Evolutionary conservation across 2,888 invertebrate genomes (phyloP), one percentile per base, ranked within the genome.

Genomic region (Lathronympha strigana): DNA sequence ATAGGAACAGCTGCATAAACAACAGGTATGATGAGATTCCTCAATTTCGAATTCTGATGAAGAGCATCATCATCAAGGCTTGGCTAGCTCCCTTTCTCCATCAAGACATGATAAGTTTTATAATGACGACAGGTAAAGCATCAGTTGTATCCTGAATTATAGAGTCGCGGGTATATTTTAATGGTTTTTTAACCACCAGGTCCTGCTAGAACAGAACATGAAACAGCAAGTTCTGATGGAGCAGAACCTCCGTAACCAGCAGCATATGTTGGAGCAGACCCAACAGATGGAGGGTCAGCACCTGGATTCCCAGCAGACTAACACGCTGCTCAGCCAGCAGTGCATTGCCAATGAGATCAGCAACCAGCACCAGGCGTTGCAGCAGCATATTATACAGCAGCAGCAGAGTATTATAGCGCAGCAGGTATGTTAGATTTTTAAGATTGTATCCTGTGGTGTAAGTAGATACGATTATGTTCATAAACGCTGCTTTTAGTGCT

Each of bases 311-410:
- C 90, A 90, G 67, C 82, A 81, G 4, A 81, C n/a, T n/a, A n/a
- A 73, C 55, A 33, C 17, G 6, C 67, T 88, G 2, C 70, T 88
- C 15, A 87, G 82, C 72, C 90, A 90, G 64, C 89, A 90, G 67
- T 78, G 68, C 55, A 74, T 77, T 11, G 72, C 84, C 3, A 84
- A 83, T n/a, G 88, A 91, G 68, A 84, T 89, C 69, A 86, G 76
- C 71, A 88, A 82, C 54, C 89, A 91, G 79, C 93, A 84, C 78
- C 93, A 91, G 71, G 92, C 86, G 23, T 79, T 93, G 61, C 93
- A 93, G 70, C 93, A 93, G 55, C 86, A 93, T 51, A 92, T 93
- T 40, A 87, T 91, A 36, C 89, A 92, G 74, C 90, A 88, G 67
- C 87, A 93, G 73, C 91, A 92, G 69, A 87, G 83, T 61, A 86